phyloP scores from a whole-genome alignment of 1,140 invertebrate genomes.

The Drosophila chauvacae region DNA sequence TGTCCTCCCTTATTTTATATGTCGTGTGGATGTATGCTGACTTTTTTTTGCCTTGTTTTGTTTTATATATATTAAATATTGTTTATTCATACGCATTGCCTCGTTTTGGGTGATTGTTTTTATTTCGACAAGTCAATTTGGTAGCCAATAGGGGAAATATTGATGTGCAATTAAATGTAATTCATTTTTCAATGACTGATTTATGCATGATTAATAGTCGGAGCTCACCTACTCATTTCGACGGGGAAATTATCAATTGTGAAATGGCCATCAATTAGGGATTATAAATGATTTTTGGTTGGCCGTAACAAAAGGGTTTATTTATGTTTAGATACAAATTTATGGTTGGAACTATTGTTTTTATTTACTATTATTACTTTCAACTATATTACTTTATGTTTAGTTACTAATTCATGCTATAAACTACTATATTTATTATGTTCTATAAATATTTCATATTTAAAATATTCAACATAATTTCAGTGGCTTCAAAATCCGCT shows the following conservation, averaged over 20 bases:
- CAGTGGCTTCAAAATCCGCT: background rate
- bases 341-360: background rate
- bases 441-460: background rate
- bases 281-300: background rate
- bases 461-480: too few species aligned
- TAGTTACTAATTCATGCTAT: background rate
- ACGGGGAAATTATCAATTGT: constrained; percentile 18
- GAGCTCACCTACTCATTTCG: constrained; percentile 29
- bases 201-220: constrained; percentile 60
- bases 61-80: constrained; percentile 55
- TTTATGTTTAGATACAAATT: background rate
- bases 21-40: constrained; percentile 7
- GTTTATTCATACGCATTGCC: constrained; percentile 26
- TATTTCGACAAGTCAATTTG: constrained; percentile 45
- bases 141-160: constrained; percentile 16
- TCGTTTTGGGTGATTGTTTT: constrained; percentile 13
- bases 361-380: background rate
- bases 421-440: too few species aligned
- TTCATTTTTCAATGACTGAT: constrained; percentile 55
- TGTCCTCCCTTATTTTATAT: constrained; percentile 42
- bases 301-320: background rate
- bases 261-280: constrained; percentile 20
- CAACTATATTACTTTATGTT: background rate
- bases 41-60: constrained; percentile 28
- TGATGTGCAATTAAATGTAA: constrained; percentile 60